Evolutionary conservation across 2,113 vertebrate species (phyloP).

Genomic region (Machaerirhynchus nigripectus): DNA sequence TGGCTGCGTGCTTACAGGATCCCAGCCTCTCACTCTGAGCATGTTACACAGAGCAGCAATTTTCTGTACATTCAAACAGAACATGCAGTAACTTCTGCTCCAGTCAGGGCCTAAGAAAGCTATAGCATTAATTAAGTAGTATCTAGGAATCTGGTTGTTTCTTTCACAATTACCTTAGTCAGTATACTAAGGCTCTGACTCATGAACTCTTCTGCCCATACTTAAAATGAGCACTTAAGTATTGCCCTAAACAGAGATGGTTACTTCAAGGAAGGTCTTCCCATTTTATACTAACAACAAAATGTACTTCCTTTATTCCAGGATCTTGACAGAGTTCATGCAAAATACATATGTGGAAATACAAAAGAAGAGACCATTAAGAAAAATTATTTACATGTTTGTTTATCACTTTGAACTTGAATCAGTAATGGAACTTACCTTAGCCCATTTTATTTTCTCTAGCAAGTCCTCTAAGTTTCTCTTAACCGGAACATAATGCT

Average conservation of each 20-base stretch:
- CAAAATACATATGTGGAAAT: background rate
- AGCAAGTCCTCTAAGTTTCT: constrained; percentile 87
- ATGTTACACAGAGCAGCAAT: background rate
- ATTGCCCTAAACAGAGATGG: background rate
- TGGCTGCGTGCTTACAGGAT: background rate
- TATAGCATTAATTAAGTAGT: background rate
- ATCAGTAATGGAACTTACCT: constrained; percentile 66
- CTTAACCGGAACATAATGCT: constrained; percentile 84
- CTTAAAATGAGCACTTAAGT: background rate
- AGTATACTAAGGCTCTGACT: background rate
- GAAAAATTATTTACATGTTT: background rate
- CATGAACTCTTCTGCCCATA: background rate
- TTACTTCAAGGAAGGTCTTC: background rate
- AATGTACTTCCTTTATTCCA: background rate
- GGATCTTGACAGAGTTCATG: background rate
- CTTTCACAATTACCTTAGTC: background rate
- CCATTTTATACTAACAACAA: background rate
- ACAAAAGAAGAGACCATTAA: background rate
- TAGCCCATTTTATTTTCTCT: constrained; percentile 88
- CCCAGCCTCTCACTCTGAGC: background rate
- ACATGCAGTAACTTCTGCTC: background rate
- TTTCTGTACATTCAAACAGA: background rate
- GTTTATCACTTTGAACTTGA: background rate
- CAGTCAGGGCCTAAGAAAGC: background rate
- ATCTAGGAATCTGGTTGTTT: background rate